Percentiles rank a stretch among this genome's conserved stretches.
Evolutionary conservation across 2,888 invertebrate genomes (phyloP).

Genomic region (Atethmia centrago): DNA sequence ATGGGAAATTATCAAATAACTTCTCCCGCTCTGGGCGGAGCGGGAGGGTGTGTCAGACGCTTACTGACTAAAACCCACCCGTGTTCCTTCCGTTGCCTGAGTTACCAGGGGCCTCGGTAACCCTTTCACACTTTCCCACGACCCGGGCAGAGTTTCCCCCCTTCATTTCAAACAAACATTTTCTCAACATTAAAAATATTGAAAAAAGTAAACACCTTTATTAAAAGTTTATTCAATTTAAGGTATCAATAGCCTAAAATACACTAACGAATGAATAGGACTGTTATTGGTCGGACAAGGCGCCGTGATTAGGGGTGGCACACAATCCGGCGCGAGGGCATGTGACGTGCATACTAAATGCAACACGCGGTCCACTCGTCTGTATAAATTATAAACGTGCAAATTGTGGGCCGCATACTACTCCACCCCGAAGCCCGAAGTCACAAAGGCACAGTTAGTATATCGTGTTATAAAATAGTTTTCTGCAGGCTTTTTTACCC

Average conservation of each 20-base stretch:
- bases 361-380: constrained; percentile 45
- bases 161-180: background rate
- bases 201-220: background rate
- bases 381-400: constrained; percentile 60
- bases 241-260: constrained; percentile 42
- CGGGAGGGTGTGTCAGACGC: too few relatives aligned
- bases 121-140: too few relatives aligned
- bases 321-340: constrained; percentile 70
- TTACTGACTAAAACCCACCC: too few relatives aligned
- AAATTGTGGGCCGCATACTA: constrained; percentile 56
- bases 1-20: too few relatives aligned
- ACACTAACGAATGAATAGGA: constrained; percentile 79
- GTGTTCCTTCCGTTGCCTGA: too few relatives aligned
- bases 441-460: too few relatives aligned
- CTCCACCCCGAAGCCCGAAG: too few relatives aligned
- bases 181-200: background rate
- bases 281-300: constrained; percentile 77
- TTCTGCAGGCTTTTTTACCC: too few relatives aligned
- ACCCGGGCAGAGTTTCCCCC: too few relatives aligned
- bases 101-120: too few relatives aligned
- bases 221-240: constrained; percentile 22
- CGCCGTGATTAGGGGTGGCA: constrained; percentile 79
- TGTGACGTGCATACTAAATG: constrained; percentile 76
- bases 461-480: too few relatives aligned
- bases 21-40: too few relatives aligned